These are phyloP conservation scores for Epistrophella euchroma DNA, from an alignment of 2,888 invertebrate species.

Conservation along the genomic window DNA sequence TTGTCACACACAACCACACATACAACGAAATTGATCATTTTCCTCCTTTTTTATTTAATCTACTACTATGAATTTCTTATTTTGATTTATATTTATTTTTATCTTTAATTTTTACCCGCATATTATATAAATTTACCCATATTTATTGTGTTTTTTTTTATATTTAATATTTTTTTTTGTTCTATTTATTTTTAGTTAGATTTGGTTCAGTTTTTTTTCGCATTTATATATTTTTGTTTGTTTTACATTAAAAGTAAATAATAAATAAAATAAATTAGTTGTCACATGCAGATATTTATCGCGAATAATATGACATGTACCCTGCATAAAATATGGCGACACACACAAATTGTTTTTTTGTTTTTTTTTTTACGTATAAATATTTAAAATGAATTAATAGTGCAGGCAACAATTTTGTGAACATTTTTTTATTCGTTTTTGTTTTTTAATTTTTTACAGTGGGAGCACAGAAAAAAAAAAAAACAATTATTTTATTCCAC, in stretches of 20 bases:
- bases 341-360: constrained; percentile 53
- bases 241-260: constrained; percentile 27
- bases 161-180: constrained; percentile 10
- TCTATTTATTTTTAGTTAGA: constrained; percentile 18
- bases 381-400: constrained; percentile 69
- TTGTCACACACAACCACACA: background rate
- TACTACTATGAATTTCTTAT: background rate
- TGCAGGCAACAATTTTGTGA: constrained; percentile 75
- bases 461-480: constrained; percentile 65
- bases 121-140: constrained; percentile 21
- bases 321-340: constrained; percentile 78
- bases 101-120: constrained; percentile 27
- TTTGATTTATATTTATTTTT: constrained; percentile 49
- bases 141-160: constrained; percentile 28
- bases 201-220: constrained; percentile 43
- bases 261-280: constrained; percentile 47
- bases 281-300: constrained; percentile 76
- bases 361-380: constrained; percentile 61
- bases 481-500: constrained; percentile 57
- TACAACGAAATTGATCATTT: constrained; percentile 69
- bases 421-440: constrained; percentile 13
- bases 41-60: constrained; percentile 23
- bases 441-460: constrained; percentile 45
- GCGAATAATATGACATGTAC: constrained; percentile 79
- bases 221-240: constrained; percentile 23